Evolutionary conservation across 2,888 invertebrate species (phyloP).

Genomic region (Cantharis nigra): DNA sequence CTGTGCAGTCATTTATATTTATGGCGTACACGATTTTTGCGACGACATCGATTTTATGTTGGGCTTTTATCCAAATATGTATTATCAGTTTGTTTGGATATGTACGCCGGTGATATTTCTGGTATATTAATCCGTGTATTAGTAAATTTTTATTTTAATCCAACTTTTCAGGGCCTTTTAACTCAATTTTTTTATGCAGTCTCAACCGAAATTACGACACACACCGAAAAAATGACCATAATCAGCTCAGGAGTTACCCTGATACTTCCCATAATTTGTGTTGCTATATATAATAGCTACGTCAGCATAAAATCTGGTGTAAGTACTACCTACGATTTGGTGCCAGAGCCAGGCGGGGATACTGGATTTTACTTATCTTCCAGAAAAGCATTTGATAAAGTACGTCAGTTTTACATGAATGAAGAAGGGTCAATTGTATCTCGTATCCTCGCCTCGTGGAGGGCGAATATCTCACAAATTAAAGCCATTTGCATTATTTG

Average conservation of each 20-base stretch:
- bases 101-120: slow-evolving; percentile 23
- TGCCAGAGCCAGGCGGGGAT: too few relatives aligned
- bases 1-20: slow-evolving; percentile 29
- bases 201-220: neutral
- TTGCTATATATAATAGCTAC: neutral
- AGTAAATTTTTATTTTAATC: neutral
- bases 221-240: neutral
- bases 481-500: too few relatives aligned
- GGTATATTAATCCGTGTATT: slow-evolving; percentile 9
- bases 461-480: too few relatives aligned
- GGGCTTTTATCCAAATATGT: slow-evolving; percentile 29
- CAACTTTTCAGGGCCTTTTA: neutral
- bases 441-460: too few relatives aligned
- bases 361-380: too few relatives aligned
- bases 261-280: neutral
- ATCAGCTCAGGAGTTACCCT: neutral
- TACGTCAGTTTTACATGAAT: too few relatives aligned
- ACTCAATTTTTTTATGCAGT: neutral
- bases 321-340: neutral
- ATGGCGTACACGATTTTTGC: slow-evolving; percentile 32
- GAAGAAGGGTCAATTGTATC: too few relatives aligned
- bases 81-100: slow-evolving; percentile 31
- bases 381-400: too few relatives aligned
- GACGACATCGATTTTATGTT: slow-evolving; percentile 38
- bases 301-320: neutral